These are phyloP conservation scores for Saturnia japonica DNA, from an alignment of 2,888 invertebrate species.

Conservation along the genomic window DNA sequence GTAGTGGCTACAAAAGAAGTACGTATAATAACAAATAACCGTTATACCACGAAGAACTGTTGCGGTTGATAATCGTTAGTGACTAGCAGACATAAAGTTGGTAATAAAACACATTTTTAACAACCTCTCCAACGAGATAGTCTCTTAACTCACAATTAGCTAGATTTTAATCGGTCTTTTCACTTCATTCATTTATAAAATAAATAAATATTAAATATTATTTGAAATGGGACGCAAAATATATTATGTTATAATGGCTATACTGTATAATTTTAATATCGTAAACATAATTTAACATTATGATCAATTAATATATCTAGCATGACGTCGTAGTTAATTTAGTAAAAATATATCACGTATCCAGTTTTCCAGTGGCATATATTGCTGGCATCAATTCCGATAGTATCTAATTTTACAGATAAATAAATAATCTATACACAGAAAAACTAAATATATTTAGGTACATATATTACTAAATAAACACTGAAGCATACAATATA, in stretches of 20 bases:
- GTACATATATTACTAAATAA: not conserved
- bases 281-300: slow-evolving; percentile 20
- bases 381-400: slow-evolving; percentile 3
- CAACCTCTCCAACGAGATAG: not conserved
- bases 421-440: not conserved
- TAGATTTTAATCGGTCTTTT: not conserved
- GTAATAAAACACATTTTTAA: not conserved
- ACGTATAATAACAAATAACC: not conserved
- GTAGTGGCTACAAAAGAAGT: not conserved
- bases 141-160: not conserved
- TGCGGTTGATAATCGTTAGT: not conserved
- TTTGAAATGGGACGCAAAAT: not conserved
- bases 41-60: not conserved
- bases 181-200: not conserved
- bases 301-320: slow-evolving; percentile 22
- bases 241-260: not conserved
- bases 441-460: not conserved
- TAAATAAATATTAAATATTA: not conserved
- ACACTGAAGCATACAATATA: no score
- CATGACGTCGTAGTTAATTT: slow-evolving; percentile 20
- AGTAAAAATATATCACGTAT: slow-evolving; percentile 16
- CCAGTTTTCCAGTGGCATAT: slow-evolving; percentile 18
- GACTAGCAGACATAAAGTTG: not conserved
- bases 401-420: slow-evolving; percentile 1
- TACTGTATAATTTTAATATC: slow-evolving; percentile 21